phyloP scores from a whole-genome alignment of 1,140 invertebrate genomes.

The Brachionus manjavacas region DNA sequence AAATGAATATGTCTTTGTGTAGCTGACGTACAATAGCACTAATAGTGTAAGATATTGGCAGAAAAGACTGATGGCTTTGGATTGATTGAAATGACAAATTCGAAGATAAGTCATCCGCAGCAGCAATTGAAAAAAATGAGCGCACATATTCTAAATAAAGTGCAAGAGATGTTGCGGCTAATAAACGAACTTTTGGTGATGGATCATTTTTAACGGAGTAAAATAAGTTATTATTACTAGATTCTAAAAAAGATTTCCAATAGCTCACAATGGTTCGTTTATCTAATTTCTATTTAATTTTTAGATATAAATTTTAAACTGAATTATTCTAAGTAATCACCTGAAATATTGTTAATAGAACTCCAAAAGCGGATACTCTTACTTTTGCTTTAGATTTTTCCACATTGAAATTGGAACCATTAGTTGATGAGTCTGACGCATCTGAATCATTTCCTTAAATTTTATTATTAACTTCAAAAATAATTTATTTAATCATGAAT shows the following conservation, averaged over 20 bases:
- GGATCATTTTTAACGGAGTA: slow-evolving; percentile 37
- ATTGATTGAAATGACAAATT: slow-evolving; percentile 4
- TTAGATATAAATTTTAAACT: not conserved
- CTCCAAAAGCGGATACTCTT: slow-evolving; percentile 32
- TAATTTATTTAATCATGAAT: too few species aligned
- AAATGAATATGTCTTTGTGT: slow-evolving; percentile 19
- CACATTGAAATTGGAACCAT: not conserved
- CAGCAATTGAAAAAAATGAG: slow-evolving; percentile 25
- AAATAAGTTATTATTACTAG: not conserved
- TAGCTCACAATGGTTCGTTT: slow-evolving; percentile 31
- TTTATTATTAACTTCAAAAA: too few species aligned
- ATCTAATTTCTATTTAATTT: slow-evolving; percentile 4
- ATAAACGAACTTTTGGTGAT: slow-evolving; percentile 28
- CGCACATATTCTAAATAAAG: not conserved
- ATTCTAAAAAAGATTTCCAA: slow-evolving; percentile 30
- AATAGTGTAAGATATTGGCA: slow-evolving; percentile 11
- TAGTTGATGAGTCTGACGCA: not conserved
- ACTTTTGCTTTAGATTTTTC: slow-evolving; percentile 41
- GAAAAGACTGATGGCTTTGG: not conserved
- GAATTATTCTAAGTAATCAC: not conserved
- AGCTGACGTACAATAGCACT: not conserved
- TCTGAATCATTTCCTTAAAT: slow-evolving; percentile 4
- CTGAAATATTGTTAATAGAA: slow-evolving; percentile 30
- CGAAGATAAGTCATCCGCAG: not conserved
- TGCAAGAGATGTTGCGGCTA: not conserved